Conservation (phyloP, 1,140 invertebrate species). For the Neodiprion virginianus region DNA sequence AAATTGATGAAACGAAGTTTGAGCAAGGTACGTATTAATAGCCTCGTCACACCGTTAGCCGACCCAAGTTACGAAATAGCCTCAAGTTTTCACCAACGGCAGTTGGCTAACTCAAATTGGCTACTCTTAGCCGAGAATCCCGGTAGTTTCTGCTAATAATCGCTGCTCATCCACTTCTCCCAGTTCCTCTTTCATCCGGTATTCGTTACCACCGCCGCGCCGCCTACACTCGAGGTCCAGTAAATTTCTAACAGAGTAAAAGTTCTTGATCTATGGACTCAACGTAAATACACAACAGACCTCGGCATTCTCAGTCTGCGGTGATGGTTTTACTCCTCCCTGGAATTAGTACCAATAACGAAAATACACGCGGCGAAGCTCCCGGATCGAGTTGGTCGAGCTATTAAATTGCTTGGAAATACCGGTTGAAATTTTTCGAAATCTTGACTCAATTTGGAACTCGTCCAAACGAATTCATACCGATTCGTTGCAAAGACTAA, state of each 20-base stretch:
- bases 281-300: not conserved
- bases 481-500: too few relatives aligned
- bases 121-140: not conserved
- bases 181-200: not conserved
- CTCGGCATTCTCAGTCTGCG: not conserved
- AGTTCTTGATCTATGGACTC: not conserved
- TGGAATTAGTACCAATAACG: not conserved
- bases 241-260: not conserved
- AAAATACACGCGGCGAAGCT: not conserved
- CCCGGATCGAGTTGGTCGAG: not conserved
- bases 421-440: too few relatives aligned
- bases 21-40: not conserved
- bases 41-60: not conserved
- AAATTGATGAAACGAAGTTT: not conserved
- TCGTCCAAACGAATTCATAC: too few relatives aligned
- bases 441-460: too few relatives aligned
- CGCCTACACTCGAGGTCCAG: not conserved
- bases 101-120: slow-evolving; percentile 5
- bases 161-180: not conserved
- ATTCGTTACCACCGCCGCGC: not conserved
- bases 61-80: slow-evolving; percentile 1
- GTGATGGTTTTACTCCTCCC: not conserved
- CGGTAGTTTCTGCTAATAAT: not conserved
- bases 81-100: not conserved
- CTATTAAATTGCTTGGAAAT: too few relatives aligned